Percentiles rank a stretch among this genome's conserved stretches.
phyloP scores from a whole-genome alignment of 1,140 invertebrate genomes.

The Caenorhabditis latens region DNA sequence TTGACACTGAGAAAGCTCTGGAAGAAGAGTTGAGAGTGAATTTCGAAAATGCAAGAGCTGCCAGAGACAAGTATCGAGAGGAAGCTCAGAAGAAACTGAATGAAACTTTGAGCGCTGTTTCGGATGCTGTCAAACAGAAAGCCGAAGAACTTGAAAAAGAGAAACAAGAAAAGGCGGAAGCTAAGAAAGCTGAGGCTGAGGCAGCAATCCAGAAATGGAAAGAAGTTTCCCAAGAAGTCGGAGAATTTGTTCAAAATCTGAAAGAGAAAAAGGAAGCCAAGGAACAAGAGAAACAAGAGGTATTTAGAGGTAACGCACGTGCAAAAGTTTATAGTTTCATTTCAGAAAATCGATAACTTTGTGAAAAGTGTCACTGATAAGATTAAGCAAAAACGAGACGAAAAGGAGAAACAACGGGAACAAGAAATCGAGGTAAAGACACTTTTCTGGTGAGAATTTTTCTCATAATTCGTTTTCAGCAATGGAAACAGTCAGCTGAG shows the following conservation, averaged over 20 bases:
- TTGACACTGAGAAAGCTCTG: slow-evolving; percentile 57
- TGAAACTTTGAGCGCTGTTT: slow-evolving; percentile 2
- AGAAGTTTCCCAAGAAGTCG: slow-evolving; percentile 24
- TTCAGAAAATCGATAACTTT: slow-evolving; percentile 58
- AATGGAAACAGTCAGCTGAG: slow-evolving; percentile 47
- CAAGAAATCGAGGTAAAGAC: slow-evolving; percentile 51
- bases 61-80: slow-evolving; percentile 17
- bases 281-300: slow-evolving; percentile 41
- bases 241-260: neutral
- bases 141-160: slow-evolving; percentile 29
- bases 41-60: slow-evolving; percentile 41
- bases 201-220: slow-evolving; percentile 37
- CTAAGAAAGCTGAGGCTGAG: slow-evolving; percentile 22
- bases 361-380: slow-evolving; percentile 29
- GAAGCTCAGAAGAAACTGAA: slow-evolving; percentile 56
- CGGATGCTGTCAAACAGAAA: slow-evolving; percentile 52
- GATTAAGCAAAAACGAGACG: slow-evolving; percentile 26
- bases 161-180: slow-evolving; percentile 31
- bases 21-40: slow-evolving; percentile 52
- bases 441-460: neutral
- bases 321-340: neutral
- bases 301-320: neutral
- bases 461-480: neutral
- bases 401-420: slow-evolving; percentile 46
- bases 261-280: slow-evolving; percentile 29